Base-by-base conservation (phyloP, 2,888 invertebrate genomes). In the Orthosia gracilis region DNA sequence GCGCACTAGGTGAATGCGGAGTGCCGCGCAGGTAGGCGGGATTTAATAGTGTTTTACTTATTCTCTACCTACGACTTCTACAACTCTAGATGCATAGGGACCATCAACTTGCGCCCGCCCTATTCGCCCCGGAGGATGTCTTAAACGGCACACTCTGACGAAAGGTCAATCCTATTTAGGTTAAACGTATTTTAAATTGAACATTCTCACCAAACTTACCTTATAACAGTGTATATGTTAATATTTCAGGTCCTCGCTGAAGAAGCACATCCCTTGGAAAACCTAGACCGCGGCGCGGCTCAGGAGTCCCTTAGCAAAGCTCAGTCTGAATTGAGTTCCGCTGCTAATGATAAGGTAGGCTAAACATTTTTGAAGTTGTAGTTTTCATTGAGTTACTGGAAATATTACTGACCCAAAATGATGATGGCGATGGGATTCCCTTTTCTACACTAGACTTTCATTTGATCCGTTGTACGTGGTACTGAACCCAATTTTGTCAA, bases 181-280 rank as follows among this genome's bases (percentile, higher is more conserved):
- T n/a, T n/a, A 17, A 26, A 4, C 15, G 17, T 21, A 54, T 31
- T 54, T 31, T 23, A n/a, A 11, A 64, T 63, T 45, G 3, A 15
- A 13, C 2, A 47, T 52, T 31, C n/a, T n/a, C 13, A 40, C 15
- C 26, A 4, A 3, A 9, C 12, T 47, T 4, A 68, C 52, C 9
- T 13, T 47, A 40, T 23, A 52, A 26, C 23, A 57, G 5, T 12
- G 23, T 59, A 23, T 12, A 7, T 69, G 0, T 65, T 76, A 73
- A 52, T 23, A 65, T 40, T 76, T 82, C 95, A 99, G 97, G 97
- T 99, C 69, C 96, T 99, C 84, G 99, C 99, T 50, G 99, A 99
- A 95, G 99, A 99, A 96, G 99, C 99, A 15, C 98, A 98, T 89
- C 97, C 97, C 17, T 90, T 99, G 62, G 99, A 98, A 86, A 97